phyloP scores from a whole-genome alignment of 2,888 invertebrate genomes.

The Antitype chi region DNA sequence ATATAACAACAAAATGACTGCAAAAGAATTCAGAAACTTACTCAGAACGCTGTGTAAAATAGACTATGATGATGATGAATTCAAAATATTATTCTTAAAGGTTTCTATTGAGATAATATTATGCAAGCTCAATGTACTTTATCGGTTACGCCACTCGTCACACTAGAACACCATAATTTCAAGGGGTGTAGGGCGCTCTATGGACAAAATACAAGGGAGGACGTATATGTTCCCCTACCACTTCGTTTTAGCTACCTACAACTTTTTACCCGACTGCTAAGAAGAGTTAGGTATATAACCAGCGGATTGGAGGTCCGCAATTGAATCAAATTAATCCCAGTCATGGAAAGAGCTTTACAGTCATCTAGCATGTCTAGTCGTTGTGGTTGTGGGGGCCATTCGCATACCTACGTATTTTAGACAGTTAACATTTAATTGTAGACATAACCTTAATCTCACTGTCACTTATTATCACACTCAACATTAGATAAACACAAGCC shows the following conservation, averaged over 20 bases:
- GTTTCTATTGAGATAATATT: slow-evolving; percentile 73
- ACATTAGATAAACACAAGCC: slow-evolving; percentile 78
- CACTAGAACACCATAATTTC: background rate
- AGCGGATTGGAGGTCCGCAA: background rate
- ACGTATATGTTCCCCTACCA: background rate
- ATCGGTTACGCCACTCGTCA: too few species aligned
- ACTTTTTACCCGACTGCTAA: background rate
- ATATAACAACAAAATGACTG: slow-evolving; percentile 82
- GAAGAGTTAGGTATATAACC: too few species aligned
- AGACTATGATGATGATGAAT: slow-evolving; percentile 90
- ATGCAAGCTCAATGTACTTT: background rate
- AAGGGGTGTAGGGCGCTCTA: too few species aligned
- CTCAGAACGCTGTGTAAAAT: slow-evolving; percentile 85
- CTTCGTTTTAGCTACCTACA: background rate
- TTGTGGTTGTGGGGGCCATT: background rate
- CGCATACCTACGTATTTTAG: background rate
- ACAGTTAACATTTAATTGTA: too few species aligned
- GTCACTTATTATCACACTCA: too few species aligned
- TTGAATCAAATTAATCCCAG: background rate
- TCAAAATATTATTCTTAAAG: slow-evolving; percentile 91
- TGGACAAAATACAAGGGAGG: background rate
- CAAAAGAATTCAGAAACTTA: slow-evolving; percentile 82
- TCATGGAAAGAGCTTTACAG: background rate
- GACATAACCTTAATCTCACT: background rate
- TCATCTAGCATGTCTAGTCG: background rate